Evolutionary conservation across 2,797 vertebrate genomes (phyloP).

Genomic region (Coluber constrictor): DNA sequence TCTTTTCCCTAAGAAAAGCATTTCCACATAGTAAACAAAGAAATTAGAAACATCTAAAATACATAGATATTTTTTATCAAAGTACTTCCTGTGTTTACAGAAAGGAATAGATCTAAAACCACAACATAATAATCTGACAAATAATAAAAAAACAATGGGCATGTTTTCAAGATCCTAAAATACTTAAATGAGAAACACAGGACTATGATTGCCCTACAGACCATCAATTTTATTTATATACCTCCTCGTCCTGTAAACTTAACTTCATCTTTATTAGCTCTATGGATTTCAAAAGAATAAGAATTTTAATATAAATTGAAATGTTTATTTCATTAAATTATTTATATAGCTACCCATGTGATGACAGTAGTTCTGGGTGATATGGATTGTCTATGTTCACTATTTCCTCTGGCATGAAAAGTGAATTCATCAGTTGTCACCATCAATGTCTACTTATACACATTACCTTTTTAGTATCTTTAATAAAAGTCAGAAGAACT

Average conservation of each 20-base stretch:
- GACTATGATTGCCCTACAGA: neutral
- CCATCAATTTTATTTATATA: neutral
- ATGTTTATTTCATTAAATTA: neutral
- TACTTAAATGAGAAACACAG: neutral
- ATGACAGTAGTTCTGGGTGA: neutral
- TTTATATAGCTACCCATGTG: neutral
- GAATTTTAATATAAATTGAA: neutral
- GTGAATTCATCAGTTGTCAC: neutral
- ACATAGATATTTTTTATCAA: conserved; percentile 2
- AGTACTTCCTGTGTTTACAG: conserved; percentile 12
- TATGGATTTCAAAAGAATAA: neutral
- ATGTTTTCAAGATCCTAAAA: neutral
- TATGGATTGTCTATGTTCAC: neutral
- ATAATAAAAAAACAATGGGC: neutral
- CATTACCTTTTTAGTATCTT: neutral
- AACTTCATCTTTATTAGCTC: neutral
- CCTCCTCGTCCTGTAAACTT: neutral
- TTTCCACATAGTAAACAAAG: conserved; percentile 11
- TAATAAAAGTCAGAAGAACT: neutral
- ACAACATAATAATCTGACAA: neutral
- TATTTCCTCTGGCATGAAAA: neutral
- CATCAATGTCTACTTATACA: neutral
- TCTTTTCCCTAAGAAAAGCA: neutral
- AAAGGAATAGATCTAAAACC: neutral
- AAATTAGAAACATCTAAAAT: neutral